Conservation (phyloP, 2,797 vertebrate genomes). For the Parauchenoglanis punctatus region DNA sequence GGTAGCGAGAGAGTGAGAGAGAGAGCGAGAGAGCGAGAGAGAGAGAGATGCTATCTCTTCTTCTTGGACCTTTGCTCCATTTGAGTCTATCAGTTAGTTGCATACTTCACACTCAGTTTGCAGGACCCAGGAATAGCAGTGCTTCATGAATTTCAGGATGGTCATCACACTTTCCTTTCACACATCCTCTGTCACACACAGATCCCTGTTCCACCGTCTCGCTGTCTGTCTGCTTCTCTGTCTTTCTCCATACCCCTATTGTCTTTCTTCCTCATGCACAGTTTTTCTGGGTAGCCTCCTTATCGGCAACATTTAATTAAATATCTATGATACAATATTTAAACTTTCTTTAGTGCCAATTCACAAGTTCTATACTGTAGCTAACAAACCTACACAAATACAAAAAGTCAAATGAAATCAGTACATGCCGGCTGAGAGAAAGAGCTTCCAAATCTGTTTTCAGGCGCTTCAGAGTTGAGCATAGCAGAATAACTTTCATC, state of each 20-base stretch:
- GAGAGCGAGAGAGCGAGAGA: background rate
- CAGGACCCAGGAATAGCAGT: slow-evolving; percentile 50
- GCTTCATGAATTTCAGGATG: slow-evolving; percentile 49
- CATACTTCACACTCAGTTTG: slow-evolving; percentile 57
- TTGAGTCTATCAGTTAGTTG: slow-evolving; percentile 51
- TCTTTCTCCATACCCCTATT: slow-evolving; percentile 6
- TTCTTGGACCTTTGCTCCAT: slow-evolving; percentile 25
- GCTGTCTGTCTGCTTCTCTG: slow-evolving; percentile 25
- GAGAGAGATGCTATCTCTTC: background rate
- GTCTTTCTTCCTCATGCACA: slow-evolving; percentile 5
- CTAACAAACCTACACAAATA: background rate
- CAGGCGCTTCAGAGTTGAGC: background rate
- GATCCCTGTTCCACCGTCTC: slow-evolving; percentile 26
- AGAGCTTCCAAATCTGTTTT: background rate
- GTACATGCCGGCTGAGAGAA: background rate
- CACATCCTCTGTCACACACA: slow-evolving; percentile 37
- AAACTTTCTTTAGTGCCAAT: background rate
- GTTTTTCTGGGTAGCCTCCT: background rate
- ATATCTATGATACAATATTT: background rate
- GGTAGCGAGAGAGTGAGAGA: too few species aligned
- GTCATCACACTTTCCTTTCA: slow-evolving; percentile 50
- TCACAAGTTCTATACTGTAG: background rate
- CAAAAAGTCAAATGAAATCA: background rate
- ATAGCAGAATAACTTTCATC: background rate
- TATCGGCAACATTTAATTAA: background rate